A percentile compares a stretch with the other conserved stretches of the same genome.
Conservation (phyloP, 1,140 invertebrate species). For the Drosophila mojavensis region DNA sequence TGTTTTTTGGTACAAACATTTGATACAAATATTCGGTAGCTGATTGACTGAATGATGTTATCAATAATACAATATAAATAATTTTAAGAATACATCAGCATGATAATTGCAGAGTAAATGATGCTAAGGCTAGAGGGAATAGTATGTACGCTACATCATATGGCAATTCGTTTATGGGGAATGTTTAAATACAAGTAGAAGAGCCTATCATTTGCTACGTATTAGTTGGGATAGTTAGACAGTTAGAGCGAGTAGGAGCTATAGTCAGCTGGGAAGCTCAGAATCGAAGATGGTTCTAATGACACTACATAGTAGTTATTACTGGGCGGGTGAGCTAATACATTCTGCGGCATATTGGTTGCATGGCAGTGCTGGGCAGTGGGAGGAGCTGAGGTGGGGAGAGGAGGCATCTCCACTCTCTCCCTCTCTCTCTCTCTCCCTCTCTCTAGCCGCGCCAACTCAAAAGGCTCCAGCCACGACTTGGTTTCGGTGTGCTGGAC, state of each 20-base stretch:
- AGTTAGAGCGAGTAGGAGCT: neutral
- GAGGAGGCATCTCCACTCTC: neutral
- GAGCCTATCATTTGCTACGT: constrained; percentile 49
- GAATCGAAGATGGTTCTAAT: constrained; percentile 62
- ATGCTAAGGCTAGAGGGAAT: constrained; percentile 7
- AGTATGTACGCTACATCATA: constrained; percentile 37
- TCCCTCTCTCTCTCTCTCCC: neutral
- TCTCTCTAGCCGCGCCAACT: constrained; percentile 74
- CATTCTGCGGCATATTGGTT: constrained; percentile 68
- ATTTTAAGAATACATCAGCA: constrained; percentile 36
- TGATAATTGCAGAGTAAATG: constrained; percentile 16
- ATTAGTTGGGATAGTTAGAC: neutral
- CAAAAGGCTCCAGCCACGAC: constrained; percentile 75
- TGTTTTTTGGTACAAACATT: constrained; percentile 63
- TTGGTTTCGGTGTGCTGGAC: constrained; percentile 54
- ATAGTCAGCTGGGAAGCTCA: constrained; percentile 18
- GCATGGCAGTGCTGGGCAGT: constrained; percentile 20
- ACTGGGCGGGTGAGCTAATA: constrained; percentile 76
- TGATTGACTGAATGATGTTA: constrained; percentile 37
- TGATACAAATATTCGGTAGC: constrained; percentile 77
- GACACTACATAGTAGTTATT: constrained; percentile 82
- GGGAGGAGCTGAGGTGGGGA: neutral
- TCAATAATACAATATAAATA: constrained; percentile 54
- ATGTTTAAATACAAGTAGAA: constrained; percentile 48
- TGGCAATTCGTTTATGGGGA: constrained; percentile 55